phyloP scores from a whole-genome alignment of 1,140 invertebrate genomes.

The Pseudachorutes palmiensis region DNA sequence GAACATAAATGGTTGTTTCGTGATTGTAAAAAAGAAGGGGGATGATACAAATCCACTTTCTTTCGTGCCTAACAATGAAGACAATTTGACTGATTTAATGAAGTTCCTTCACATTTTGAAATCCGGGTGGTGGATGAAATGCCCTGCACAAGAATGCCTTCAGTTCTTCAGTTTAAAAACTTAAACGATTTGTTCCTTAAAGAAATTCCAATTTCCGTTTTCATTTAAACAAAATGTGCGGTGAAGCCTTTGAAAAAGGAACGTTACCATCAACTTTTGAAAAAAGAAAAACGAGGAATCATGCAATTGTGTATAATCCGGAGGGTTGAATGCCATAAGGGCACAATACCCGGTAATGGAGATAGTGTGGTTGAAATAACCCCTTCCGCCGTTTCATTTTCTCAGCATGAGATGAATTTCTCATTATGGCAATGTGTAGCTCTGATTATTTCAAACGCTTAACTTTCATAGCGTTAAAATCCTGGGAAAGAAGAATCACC shows the following conservation, averaged over 20 bases:
- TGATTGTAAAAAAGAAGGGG: not conserved
- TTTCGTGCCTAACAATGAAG: not conserved
- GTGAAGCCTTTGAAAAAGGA: slow-evolving; percentile 13
- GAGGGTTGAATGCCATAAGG: not conserved
- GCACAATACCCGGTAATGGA: slow-evolving; percentile 13
- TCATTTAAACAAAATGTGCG: slow-evolving; percentile 24
- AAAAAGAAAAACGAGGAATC: not conserved
- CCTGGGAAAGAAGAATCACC: not conserved
- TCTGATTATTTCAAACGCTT: not conserved
- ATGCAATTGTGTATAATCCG: slow-evolving; percentile 4
- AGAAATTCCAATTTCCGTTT: slow-evolving; percentile 32
- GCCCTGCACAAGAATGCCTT: too few species aligned
- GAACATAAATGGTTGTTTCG: not conserved
- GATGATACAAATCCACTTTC: not conserved
- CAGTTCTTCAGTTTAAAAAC: too few species aligned
- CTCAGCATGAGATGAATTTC: slow-evolving; percentile 27
- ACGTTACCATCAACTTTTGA: not conserved
- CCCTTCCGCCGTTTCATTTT: slow-evolving; percentile 22
- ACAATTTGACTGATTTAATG: not conserved
- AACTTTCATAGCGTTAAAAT: not conserved
- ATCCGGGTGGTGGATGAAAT: not conserved
- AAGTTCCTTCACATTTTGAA: not conserved
- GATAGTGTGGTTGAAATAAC: not conserved
- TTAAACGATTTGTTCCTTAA: too few species aligned
- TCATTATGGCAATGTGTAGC: slow-evolving; percentile 6